A percentile compares a stretch with the other conserved stretches of the same genome.
Evolutionary conservation across 2,888 invertebrate species (phyloP).

Genomic region (Capitulum mitella): DNA sequence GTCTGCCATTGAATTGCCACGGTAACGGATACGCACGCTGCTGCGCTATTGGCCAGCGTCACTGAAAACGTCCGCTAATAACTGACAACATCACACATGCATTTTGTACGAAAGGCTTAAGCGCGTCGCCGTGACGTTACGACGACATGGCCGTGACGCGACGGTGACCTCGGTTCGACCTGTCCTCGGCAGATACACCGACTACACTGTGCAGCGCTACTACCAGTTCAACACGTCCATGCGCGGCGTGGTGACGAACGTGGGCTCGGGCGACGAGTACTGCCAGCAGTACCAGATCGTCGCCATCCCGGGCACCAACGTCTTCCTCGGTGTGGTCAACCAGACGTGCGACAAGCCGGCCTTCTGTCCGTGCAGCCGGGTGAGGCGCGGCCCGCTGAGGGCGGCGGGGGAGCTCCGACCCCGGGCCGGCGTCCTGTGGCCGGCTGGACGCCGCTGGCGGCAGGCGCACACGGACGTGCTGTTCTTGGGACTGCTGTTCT

Average conservation of each 20-base stretch:
- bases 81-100: too few species aligned
- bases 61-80: too few species aligned
- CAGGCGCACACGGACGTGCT: too few species aligned
- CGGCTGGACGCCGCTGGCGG: background rate
- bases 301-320: conserved; percentile 74
- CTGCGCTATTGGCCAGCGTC: too few species aligned
- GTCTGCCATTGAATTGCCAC: too few species aligned
- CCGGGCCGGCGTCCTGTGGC: background rate
- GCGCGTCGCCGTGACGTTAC: too few species aligned
- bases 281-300: conserved; percentile 78
- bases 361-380: conserved; percentile 88
- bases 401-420: background rate
- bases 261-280: conserved; percentile 57
- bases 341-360: conserved; percentile 72
- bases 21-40: too few species aligned
- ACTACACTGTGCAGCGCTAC: conserved; percentile 6
- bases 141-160: too few species aligned
- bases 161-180: too few species aligned
- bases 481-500: too few species aligned
- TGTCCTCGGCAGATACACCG: background rate
- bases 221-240: conserved; percentile 41
- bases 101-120: too few species aligned
- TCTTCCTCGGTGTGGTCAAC: conserved; percentile 79
- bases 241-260: conserved; percentile 64
- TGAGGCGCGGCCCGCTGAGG: conserved; percentile 40